Evolutionary conservation across 1,140 invertebrate species (phyloP), one percentile per base, ranked within the genome.

Genomic region (Trigoniulus corallinus): DNA sequence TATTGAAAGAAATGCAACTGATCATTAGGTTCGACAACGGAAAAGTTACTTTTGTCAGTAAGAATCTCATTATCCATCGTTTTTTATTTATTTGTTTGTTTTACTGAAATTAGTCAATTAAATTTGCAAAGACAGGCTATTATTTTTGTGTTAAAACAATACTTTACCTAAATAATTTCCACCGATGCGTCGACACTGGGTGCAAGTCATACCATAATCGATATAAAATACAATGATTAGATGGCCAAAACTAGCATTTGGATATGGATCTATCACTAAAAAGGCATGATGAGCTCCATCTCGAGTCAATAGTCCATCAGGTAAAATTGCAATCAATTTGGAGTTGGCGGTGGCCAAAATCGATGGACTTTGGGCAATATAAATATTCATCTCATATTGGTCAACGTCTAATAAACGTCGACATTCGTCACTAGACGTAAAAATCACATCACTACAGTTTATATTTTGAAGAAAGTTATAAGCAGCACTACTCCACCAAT

Each of bases 201-300:
- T 15, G 7, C 15, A 7, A 7, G 29, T 7, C 15, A 15, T 34
- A 7, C 29, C 29, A 34, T 34, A 34, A 34, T 34, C 29, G 29
- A 34, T 34, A 15, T 34, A 70, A 56, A 74, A 72, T 42, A 74
- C 63, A 20, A 69, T 51, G 2, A 74, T 60, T 21, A 71, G 62
- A 58, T 75, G 73, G 13, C 72, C 73, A 54, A 73, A 72, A 53
- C 65, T 67, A 10, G 65, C 63, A 3, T 53, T 47, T 0, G 73
- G 72, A 52, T 66, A 71, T 0, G 71, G 72, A 55, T 75, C 72
- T 3, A 75, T 51, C 7, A 67, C 68, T 1, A 75, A 25, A 45
- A 73, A 61, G 12, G 62, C 64, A 50, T 72, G 66, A 53, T 72
- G 69, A 13, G 54, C 43, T 2, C 61, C 62, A 4, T 50, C 51